Conservation (phyloP, 2,113 vertebrate genomes). For the Rousettus leschenaultii region DNA sequence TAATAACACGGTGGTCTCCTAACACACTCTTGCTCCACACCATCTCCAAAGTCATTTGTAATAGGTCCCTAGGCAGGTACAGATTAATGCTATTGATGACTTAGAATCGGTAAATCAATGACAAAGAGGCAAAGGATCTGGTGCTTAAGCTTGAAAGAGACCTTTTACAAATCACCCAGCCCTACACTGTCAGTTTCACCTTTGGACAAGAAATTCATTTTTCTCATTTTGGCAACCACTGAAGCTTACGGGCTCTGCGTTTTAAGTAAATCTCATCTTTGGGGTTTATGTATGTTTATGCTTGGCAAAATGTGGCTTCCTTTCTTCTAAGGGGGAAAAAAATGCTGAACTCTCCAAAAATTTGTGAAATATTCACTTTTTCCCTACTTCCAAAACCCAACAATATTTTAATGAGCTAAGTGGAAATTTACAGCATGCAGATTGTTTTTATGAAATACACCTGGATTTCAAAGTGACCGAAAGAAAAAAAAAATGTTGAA, state of each 20-base stretch:
- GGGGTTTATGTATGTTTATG: conserved; percentile 48
- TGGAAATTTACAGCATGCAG: conserved; percentile 39
- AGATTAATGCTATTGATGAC: conserved; percentile 67
- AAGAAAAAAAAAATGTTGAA: neutral
- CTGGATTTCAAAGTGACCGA: neutral
- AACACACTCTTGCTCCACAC: conserved; percentile 1
- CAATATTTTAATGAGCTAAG: conserved; percentile 18
- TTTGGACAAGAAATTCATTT: conserved; percentile 58
- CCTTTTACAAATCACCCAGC: conserved; percentile 6
- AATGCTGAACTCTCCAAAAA: conserved; percentile 26
- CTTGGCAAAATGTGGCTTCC: conserved; percentile 44
- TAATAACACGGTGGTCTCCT: neutral
- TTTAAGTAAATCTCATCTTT: conserved; percentile 53
- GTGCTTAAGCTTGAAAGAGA: conserved; percentile 44
- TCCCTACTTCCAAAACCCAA: neutral
- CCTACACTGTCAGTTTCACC: conserved; percentile 12
- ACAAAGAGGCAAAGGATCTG: conserved; percentile 42
- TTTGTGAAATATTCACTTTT: conserved; percentile 15
- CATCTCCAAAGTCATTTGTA: conserved; percentile 61
- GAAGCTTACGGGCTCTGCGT: conserved; percentile 26
- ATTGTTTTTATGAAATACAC: conserved; percentile 4
- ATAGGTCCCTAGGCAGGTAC: conserved; percentile 57
- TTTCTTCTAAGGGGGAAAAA: conserved; percentile 21
- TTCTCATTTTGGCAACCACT: conserved; percentile 7
- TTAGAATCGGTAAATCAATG: conserved; percentile 63